Evolutionary conservation across 2,797 vertebrate genomes (phyloP).

Genomic region (Danio tinwini): DNA sequence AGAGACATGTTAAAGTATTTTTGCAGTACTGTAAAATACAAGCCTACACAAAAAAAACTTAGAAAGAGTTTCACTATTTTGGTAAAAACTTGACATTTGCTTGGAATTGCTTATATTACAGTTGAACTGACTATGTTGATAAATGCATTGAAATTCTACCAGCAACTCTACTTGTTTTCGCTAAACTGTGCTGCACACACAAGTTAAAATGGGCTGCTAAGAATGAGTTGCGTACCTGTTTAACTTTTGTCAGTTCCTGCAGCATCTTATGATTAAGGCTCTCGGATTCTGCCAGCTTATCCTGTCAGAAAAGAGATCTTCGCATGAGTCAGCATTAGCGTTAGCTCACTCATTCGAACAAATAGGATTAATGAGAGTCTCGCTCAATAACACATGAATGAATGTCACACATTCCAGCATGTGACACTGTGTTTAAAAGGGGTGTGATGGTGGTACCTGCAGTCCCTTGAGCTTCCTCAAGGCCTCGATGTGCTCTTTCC

Average conservation of each 20-base stretch:
- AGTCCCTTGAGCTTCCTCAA: conserved; percentile 83
- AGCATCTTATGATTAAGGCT: conserved; percentile 79
- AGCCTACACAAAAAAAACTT: too few species aligned
- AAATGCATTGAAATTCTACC: neutral
- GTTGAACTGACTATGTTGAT: neutral
- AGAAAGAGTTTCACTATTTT: too few species aligned
- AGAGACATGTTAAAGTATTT: too few species aligned
- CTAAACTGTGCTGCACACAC: too few species aligned
- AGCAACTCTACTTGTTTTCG: neutral
- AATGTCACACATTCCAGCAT: conserved; percentile 21
- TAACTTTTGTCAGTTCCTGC: conserved; percentile 83
- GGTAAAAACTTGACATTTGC: too few species aligned
- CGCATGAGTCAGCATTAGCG: conserved; percentile 23
- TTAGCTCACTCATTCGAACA: conserved; percentile 24
- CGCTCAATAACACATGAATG: conserved; percentile 22
- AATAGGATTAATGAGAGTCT: conserved; percentile 27
- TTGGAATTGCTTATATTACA: neutral
- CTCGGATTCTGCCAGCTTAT: conserved; percentile 84
- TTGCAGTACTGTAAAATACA: too few species aligned
- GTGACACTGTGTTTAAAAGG: conserved; percentile 2
- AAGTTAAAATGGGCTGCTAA: too few species aligned
- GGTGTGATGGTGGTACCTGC: conserved; percentile 78
- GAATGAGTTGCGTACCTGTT: conserved; percentile 78
- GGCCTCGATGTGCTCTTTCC: conserved; percentile 84
- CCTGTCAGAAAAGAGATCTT: conserved; percentile 72